Percentiles rank a stretch among this genome's conserved stretches.
Conservation (phyloP, 1,140 invertebrate species). For the Lerema accius region DNA sequence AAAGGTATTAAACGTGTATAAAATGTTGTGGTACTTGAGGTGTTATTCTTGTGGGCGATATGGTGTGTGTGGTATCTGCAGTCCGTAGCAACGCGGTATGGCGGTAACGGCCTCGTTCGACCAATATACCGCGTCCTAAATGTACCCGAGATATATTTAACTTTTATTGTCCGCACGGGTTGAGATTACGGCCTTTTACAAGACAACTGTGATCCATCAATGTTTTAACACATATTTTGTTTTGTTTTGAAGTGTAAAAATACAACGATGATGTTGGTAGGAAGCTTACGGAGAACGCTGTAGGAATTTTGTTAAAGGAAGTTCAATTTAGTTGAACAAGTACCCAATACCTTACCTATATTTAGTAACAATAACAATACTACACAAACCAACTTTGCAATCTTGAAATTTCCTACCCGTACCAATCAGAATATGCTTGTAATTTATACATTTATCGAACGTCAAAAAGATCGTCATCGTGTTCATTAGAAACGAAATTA, state of each 20-base stretch:
- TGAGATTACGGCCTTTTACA: constrained; percentile 4
- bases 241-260: background rate
- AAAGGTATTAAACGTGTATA: constrained; percentile 8
- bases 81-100: background rate
- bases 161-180: constrained; percentile 36
- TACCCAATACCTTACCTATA: too few species aligned
- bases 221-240: background rate
- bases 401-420: too few species aligned
- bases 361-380: too few species aligned
- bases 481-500: too few species aligned
- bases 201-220: background rate
- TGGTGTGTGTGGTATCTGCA: constrained; percentile 2
- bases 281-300: background rate
- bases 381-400: too few species aligned
- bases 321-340: too few species aligned
- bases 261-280: background rate
- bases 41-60: background rate
- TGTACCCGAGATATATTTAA: constrained; percentile 40
- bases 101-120: constrained; percentile 24
- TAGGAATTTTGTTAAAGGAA: too few species aligned
- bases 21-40: constrained; percentile 3
- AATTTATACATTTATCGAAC: too few species aligned
- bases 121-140: constrained; percentile 38
- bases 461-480: too few species aligned
- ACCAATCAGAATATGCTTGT: too few species aligned